Base-by-base conservation (phyloP, 2,888 invertebrate species). In the Bombylius discolor region DNA sequence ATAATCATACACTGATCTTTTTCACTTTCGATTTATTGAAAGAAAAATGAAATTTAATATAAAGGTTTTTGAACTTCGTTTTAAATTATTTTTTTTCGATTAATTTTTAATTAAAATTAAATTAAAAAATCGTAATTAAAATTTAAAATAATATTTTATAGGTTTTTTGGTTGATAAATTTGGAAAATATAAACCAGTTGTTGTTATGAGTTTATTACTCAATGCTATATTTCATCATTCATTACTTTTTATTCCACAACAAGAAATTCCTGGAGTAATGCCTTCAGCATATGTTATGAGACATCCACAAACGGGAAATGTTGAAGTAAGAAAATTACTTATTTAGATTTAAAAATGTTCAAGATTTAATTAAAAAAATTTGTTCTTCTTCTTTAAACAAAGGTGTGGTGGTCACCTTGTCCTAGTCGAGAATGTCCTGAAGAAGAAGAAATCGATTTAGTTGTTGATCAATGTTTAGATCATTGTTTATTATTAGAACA, bases 141-240 rank as follows among this genome's bases (percentile, higher is more conserved):
- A 23, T 23, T 23, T 23, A 23, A 23, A 23, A 23, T 39, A 44
- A 56, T 51, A 39, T 53, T 56, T 76, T 78, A 60, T 74, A 85
- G 88, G 88, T 61, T 87, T 85, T 69, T 76, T 92, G 62, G 90
- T 91, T 58, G 92, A 93, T 73, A 89, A 87, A 73, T 85, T 89
- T 67, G 89, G 89, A 53, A 84, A 85, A 69, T 92, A 91, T 74
- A 91, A 89, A 69, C 82, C 85, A 0, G 85, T 90, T 33, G 84
- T 93, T 57, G 83, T 90, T 61, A 78, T 87, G 56, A 85, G 88
- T 56, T 78, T 90, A 62, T 75, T 89, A 56, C 73, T 88, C 59
- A 87, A 88, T 64, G 89, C 89, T 6, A 77, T 84, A 4, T 84
- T 89, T 64, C 90, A 91, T 71, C 86, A 89, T 67, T 82, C 87